Conservation (phyloP, 2,797 vertebrate species). For the Buceros bicornis region DNA sequence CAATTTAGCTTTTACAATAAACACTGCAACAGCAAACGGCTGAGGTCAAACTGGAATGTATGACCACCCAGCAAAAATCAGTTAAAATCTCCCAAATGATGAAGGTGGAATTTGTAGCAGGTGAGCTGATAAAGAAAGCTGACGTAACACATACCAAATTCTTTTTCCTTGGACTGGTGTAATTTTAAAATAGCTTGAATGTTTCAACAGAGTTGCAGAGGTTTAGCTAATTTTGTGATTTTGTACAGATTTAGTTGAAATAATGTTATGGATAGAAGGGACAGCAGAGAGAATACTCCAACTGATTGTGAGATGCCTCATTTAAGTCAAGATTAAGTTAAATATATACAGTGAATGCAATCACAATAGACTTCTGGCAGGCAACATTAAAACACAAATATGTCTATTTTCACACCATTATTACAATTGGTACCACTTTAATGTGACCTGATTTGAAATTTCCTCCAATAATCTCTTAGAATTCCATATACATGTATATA, state of each 20-base stretch:
- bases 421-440: neutral
- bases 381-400: neutral
- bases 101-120: neutral
- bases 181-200: neutral
- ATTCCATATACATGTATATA: rapidly evolving
- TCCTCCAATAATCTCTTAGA: neutral
- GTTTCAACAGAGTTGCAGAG: neutral
- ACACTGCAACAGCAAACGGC: neutral
- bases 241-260: neutral
- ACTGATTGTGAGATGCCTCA: neutral
- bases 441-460: neutral
- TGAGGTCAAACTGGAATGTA: neutral
- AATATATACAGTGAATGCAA: neutral
- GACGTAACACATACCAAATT: neutral
- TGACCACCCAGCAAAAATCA: neutral
- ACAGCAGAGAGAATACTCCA: neutral
- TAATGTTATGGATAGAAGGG: neutral
- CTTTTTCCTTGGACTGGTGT: neutral
- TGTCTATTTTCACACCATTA: neutral
- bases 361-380: neutral
- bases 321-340: neutral
- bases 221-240: neutral
- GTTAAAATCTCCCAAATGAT: neutral
- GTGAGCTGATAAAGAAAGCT: neutral
- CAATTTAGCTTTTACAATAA: neutral